Percentiles rank a stretch among this genome's conserved stretches.
Evolutionary conservation across 2,113 vertebrate genomes (phyloP).

Genomic region (Tautogolabrus adspersus): DNA sequence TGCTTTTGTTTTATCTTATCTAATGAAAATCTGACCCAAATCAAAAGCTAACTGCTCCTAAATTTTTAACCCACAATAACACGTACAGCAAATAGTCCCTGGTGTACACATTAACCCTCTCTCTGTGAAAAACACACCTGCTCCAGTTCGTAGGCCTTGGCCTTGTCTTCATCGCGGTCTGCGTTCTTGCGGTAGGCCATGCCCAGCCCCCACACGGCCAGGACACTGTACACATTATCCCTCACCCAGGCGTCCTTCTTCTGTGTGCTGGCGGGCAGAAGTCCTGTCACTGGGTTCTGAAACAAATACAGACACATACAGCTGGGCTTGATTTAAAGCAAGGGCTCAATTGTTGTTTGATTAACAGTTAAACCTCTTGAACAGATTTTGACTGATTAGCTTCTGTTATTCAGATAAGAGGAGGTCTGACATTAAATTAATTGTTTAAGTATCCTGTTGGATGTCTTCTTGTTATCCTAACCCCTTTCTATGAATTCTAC

Average conservation of each 20-base stretch:
- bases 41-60: background rate
- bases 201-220: conserved; percentile 96
- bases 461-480: background rate
- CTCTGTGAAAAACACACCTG: conserved; percentile 85
- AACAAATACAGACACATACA: conserved; percentile 23
- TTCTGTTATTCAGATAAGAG: background rate
- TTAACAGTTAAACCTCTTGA: too few relatives aligned
- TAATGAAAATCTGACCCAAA: background rate
- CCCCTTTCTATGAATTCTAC: background rate
- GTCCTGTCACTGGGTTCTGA: conserved; percentile 95
- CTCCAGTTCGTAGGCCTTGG: conserved; percentile 97
- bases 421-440: background rate
- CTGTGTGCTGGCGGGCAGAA: conserved; percentile 91
- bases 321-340: background rate
- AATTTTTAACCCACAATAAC: conserved; percentile 8
- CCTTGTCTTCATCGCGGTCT: conserved; percentile 97
- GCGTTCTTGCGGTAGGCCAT: conserved; percentile 99
- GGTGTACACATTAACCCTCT: conserved; percentile 20
- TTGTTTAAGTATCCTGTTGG: background rate
- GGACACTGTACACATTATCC: conserved; percentile 96
- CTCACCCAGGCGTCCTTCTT: conserved; percentile 97
- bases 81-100: conserved; percentile 11
- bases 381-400: background rate
- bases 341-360: too few relatives aligned
- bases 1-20: background rate